Base-by-base conservation (phyloP, 2,888 invertebrate species). In the Thalpophila matura region DNA sequence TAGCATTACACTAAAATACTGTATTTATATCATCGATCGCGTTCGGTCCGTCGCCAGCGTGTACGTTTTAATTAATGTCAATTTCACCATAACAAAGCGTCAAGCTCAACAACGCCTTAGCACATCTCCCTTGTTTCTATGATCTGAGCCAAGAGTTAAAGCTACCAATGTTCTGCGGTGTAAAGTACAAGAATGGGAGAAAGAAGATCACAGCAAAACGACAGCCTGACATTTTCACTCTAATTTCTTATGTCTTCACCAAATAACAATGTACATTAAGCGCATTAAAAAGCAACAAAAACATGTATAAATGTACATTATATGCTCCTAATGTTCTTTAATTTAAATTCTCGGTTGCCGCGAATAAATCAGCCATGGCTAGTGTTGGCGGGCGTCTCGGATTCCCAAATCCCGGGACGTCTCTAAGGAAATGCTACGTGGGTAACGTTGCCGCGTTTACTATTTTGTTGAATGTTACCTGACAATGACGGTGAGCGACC, bases 311-410 rank as follows among this genome's bases (percentile, higher is more conserved):
- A 33, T 12, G 46, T 9, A 26, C 12, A 7, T 43, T 46, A 38
- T 47, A 55, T 40, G 43, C 35, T 55, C 51, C 35, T 69, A 75
- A 79, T 79, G 75, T 75, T 67, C 69, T 84, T 83, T 83, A 84
- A 86, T 86, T 86, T 82, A 85, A 86, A 86, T 82, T 82, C 84
- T 75, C 61, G 61, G 43, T 74, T 63, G 53, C 73, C 69, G 54
- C 61, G 69, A 62, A 86, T 86, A 86, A 85, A 85, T 86, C 86
- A 85, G 61, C 73, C 71, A 59, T 62, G 57, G 54, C 71, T 74
- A 74, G 79, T 79, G 79, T 64, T 79, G 77, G 67, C 65, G 68
- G 61, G 42, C 61, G 53, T 63, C 46, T 67, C 60, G 65, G 62
- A 57, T 60, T 58, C 59, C 60, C 54, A 57, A 55, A 49, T 63